phyloP scores from a whole-genome alignment of 2,113 vertebrate species.

The Naja naja region DNA sequence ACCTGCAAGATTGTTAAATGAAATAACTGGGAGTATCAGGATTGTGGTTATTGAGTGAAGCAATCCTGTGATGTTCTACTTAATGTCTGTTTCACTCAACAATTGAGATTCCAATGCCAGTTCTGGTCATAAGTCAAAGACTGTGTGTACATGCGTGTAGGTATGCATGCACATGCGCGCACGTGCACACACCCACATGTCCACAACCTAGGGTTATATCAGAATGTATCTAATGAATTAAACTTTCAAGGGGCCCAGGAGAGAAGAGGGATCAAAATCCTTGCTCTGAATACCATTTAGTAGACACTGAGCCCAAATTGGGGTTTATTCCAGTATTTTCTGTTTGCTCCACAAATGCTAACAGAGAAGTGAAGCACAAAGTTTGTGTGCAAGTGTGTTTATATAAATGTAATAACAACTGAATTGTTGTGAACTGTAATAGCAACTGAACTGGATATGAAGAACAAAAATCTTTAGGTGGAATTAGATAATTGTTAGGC shows the following conservation, averaged over 20 bases:
- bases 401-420: neutral
- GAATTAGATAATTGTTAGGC: neutral
- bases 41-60: neutral
- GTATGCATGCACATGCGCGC: too few relatives aligned
- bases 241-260: neutral
- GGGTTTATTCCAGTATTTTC: neutral
- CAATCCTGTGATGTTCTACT: neutral
- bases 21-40: neutral
- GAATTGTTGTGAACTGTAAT: too few relatives aligned
- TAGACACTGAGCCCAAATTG: neutral
- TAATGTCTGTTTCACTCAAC: neutral
- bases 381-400: neutral
- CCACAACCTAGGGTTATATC: neutral
- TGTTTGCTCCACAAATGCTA: neutral
- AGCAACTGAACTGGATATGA: neutral
- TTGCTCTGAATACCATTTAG: neutral
- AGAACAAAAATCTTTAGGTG: neutral
- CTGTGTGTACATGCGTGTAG: too few relatives aligned
- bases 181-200: accelerated
- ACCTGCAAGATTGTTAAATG: neutral
- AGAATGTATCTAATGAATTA: neutral
- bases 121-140: neutral
- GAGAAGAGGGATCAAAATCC: neutral
- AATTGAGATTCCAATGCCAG: neutral
- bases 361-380: neutral